Conservation (phyloP, 2,797 vertebrate genomes). For the Fistularia commersonii region DNA sequence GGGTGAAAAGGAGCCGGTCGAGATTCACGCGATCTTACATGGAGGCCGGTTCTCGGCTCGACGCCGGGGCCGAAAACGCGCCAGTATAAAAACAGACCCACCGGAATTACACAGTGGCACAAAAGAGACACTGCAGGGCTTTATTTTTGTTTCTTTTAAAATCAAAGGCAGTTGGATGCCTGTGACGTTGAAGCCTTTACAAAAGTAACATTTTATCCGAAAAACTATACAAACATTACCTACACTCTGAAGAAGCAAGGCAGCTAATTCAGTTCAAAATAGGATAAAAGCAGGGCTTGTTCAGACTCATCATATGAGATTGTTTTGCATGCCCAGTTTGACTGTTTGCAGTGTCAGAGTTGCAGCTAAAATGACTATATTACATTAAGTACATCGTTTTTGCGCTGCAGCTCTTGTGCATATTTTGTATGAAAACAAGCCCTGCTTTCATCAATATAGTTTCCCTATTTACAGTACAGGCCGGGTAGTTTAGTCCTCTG, state of each 20-base stretch:
- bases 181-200: conserved; percentile 98
- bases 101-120: conserved; percentile 73
- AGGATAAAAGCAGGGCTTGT: conserved; percentile 99
- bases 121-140: conserved; percentile 99
- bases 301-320: conserved; percentile 94
- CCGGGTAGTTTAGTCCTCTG: conserved; percentile 99
- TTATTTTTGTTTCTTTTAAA: conserved; percentile 65
- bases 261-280: conserved; percentile 99
- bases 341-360: conserved; percentile 96
- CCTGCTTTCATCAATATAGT: conserved; percentile 99
- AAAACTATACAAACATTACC: conserved; percentile 99
- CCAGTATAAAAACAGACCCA: conserved; percentile 81
- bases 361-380: conserved; percentile 90
- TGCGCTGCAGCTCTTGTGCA: conserved; percentile 95
- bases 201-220: conserved; percentile 98
- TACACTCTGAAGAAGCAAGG: conserved; percentile 99
- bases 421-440: conserved; percentile 95
- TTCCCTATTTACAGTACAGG: conserved; percentile 99
- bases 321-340: conserved; percentile 91
- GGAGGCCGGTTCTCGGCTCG: conserved; percentile 46
- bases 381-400: conserved; percentile 94
- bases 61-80: conserved; percentile 73
- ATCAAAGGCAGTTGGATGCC: conserved; percentile 97
- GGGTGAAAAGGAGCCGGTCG: conserved; percentile 55
- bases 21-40: conserved; percentile 52